Evolutionary conservation across 2,888 invertebrate species (phyloP), one percentile per base, ranked within the genome.

Genomic region (Boloria selene): DNA sequence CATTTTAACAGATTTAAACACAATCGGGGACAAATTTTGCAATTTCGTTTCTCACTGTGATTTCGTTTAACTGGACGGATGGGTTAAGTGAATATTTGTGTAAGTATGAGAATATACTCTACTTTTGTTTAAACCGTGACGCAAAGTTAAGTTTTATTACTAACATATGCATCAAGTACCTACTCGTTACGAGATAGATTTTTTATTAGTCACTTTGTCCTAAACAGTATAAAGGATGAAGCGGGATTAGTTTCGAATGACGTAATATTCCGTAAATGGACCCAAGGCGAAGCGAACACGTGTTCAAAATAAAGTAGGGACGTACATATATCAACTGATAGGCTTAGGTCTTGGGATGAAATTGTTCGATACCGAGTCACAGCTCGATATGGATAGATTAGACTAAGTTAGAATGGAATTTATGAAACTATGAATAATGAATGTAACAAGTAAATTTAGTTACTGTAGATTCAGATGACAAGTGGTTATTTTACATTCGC

Each of bases 191-290:
- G 50, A 45, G 47, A 44, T 55, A 59, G 17, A 53, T 71, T 49
- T 63, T 50, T 66, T 22, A 67, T 66, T 58, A 50, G 54, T 17
- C 16, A 56, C 42, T 31, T 67, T 64, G 52, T 63, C 58, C 65
- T 67, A 64, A 62, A 51, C 51, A 65, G 51, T 52, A 52, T 64
- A 68, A 67, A 74, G 74, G 72, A 73, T 73, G 70, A 72, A 65
- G 70, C 63, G 73, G 74, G 70, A 74, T 72, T 71, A 59, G 68
- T 69, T 65, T 44, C 64, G 59, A 71, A 69, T 76, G 76, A 77
- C 72, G 75, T 72, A 75, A 77, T 64, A 64, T 61, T 52, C 64
- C 62, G 55, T 69, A 73, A 72, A 73, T 72, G 70, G 68, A 59
- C 58, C 58, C 55, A 50, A 58, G 63, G 52, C 70, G 59, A 64